Evolutionary conservation across 2,113 vertebrate genomes (phyloP), one percentile per base, ranked within the genome.

Genomic region (Scatophagus argus): DNA sequence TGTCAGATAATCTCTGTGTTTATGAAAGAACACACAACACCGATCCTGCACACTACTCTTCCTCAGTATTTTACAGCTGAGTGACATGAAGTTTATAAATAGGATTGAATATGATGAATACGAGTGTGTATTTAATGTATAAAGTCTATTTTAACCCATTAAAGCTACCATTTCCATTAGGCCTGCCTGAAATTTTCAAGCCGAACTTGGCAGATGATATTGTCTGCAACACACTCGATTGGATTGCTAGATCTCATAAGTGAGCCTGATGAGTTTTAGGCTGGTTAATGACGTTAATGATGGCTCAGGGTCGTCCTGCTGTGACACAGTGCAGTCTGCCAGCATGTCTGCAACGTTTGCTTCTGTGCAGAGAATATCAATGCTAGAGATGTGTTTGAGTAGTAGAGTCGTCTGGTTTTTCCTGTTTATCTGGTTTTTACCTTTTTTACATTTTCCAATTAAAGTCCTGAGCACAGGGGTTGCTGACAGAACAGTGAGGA

Each of bases 101-200:
- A 16, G 47, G 19, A 55, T 41, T 6, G 4, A 4, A 61, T n/a
- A n/a, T n/a, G n/a, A n/a, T n/a, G n/a, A n/a, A n/a, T n/a, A n/a
- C n/a, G n/a, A n/a, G n/a, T n/a, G n/a, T n/a, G n/a, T 36, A 63
- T 63, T 32, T 46, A 3, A 21, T 61, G 58, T 61, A 36, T n/a
- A 12, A 3, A 58, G 41, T 27, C 39, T 77, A 23, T 60, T 80
- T 43, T 85, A 56, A 34, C 61, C 55, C 23, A n/a, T 60, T 68
- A 64, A 43, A 77, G 38, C 52, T 82, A 46, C 62, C 14, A 4
- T 74, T 80, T 86, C 47, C 52, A 62, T 41, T 3, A 38, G 51
- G 3, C 38, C 19, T 6, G 25, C 5, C 29, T 29, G 38, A 36
- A 34, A 61, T 21, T 51, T 12, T n/a, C 32, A 21, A n/a, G 61